These are phyloP conservation scores for Myotis brandtii DNA, from an alignment of 2,113 vertebrate genomes.

Conservation along the genomic window DNA sequence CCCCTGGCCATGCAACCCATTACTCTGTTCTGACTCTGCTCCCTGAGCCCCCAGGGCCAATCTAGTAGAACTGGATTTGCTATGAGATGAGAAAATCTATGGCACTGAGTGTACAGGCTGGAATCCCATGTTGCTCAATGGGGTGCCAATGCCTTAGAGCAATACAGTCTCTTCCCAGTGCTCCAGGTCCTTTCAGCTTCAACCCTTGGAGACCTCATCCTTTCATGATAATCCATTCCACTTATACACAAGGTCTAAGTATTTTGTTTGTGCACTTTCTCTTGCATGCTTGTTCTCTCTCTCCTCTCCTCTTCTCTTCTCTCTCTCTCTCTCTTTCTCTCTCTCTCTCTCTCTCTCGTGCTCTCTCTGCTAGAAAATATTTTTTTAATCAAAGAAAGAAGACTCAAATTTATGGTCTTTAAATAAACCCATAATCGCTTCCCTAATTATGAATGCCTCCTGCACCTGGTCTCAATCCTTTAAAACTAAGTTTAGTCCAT, in stretches of 20 bases:
- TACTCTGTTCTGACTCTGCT: not conserved
- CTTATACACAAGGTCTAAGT: not conserved
- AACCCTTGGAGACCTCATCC: not conserved
- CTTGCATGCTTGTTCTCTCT: not conserved
- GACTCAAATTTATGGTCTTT: constrained; percentile 25
- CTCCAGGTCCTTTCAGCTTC: not conserved
- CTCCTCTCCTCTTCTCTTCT: not conserved
- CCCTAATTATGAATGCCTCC: constrained; percentile 37
- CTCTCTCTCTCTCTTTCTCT: not conserved
- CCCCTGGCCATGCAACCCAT: too few species aligned
- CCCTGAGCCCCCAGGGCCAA: not conserved
- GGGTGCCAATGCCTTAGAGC: not conserved
- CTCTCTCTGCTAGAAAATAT: not conserved
- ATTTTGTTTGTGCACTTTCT: not conserved
- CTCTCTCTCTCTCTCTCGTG: not conserved
- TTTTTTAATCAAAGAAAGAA: constrained; percentile 33
- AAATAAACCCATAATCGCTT: constrained; percentile 52
- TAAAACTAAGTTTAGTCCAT: constrained; percentile 57
- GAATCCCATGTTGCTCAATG: not conserved
- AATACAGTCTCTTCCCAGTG: not conserved
- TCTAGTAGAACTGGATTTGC: not conserved
- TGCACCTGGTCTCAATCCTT: constrained; percentile 53
- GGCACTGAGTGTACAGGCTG: not conserved
- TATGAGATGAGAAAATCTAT: not conserved
- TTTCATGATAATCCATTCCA: not conserved